These are phyloP conservation scores for Ophiodon elongatus DNA, from an alignment of 2,113 vertebrate genomes.

Conservation along the genomic window DNA sequence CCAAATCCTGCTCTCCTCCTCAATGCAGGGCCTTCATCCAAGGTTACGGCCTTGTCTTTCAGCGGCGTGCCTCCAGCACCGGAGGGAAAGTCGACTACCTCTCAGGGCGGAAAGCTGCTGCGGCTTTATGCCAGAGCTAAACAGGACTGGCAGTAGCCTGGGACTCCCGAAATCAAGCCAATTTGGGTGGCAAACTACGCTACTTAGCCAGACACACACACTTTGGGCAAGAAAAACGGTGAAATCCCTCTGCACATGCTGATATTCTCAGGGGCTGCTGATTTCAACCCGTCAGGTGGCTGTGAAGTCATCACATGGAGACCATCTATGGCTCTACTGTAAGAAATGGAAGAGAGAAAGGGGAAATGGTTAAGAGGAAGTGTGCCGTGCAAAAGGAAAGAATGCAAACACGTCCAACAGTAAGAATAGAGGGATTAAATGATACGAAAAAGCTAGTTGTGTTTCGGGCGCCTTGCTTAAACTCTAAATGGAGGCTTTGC, in stretches of 20 bases:
- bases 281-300: conserved; percentile 1
- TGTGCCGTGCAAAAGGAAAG: neutral
- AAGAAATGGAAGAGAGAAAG: conserved; percentile 47
- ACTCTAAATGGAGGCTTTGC: neutral
- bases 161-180: conserved; percentile 25
- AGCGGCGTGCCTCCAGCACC: conserved; percentile 5
- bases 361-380: conserved; percentile 61
- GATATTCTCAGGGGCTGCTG: neutral
- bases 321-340: conserved; percentile 40
- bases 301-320: conserved; percentile 33
- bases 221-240: neutral
- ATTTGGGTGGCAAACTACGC: conserved; percentile 20
- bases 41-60: conserved; percentile 38
- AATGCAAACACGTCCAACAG: conserved; percentile 22
- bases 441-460: neutral
- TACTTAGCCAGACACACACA: conserved; percentile 38
- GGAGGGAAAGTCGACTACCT: neutral
- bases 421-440: neutral
- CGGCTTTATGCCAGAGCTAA: conserved; percentile 38
- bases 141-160: conserved; percentile 5
- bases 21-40: conserved; percentile 44
- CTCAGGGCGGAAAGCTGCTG: neutral
- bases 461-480: neutral
- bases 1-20: conserved; percentile 32
- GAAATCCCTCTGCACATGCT: neutral